A percentile compares a stretch with the other conserved stretches of the same genome.
These are phyloP conservation scores for Drosophila mauritiana DNA, from an alignment of 1,140 invertebrate genomes.

Conservation along the genomic window DNA sequence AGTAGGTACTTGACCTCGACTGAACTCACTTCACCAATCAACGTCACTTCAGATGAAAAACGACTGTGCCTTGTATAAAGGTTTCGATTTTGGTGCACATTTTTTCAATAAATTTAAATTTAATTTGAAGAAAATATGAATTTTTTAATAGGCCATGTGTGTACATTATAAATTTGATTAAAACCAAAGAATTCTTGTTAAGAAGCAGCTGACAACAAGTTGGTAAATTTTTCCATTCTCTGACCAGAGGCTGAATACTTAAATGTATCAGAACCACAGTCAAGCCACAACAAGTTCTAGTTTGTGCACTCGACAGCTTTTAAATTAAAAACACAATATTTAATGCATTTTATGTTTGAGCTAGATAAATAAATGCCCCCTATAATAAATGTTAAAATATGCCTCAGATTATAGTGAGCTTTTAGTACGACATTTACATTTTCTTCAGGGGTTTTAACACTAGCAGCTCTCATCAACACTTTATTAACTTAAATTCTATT, in stretches of 20 bases:
- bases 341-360: not conserved
- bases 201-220: not conserved
- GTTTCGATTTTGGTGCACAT: slow-evolving; percentile 9
- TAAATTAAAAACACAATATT: not conserved
- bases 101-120: slow-evolving; percentile 8
- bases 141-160: not conserved
- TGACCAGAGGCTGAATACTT: not conserved
- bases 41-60: slow-evolving; percentile 28
- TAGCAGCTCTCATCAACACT: not conserved
- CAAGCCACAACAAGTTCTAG: not conserved
- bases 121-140: slow-evolving; percentile 6
- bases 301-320: not conserved
- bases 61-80: not conserved
- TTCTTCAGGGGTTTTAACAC: too few species aligned
- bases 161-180: not conserved
- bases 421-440: too few species aligned
- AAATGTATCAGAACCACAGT: not conserved
- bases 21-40: slow-evolving; percentile 35
- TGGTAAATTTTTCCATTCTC: not conserved
- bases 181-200: not conserved
- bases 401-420: too few species aligned
- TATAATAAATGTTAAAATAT: not conserved
- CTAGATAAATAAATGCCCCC: too few species aligned
- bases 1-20: slow-evolving; percentile 24
- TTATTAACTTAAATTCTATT: not conserved